Evolutionary conservation across 2,888 invertebrate species (phyloP).

Genomic region (Hedychridium roseum): DNA sequence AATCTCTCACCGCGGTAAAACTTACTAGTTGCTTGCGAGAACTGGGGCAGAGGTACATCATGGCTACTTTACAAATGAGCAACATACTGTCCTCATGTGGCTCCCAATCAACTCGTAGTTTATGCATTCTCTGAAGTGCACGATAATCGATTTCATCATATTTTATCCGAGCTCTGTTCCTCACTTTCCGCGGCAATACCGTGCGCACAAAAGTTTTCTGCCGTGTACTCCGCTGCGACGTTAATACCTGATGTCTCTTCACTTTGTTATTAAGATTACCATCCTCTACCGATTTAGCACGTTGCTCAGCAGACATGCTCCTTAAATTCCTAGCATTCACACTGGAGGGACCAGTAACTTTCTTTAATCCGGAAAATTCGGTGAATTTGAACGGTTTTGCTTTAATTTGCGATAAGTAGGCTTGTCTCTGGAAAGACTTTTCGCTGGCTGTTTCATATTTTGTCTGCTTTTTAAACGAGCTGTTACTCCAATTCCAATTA

Average conservation of each 20-base stretch:
- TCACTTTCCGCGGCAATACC: conserved; percentile 48
- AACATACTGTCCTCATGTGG: conserved; percentile 75
- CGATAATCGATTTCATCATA: conserved; percentile 73
- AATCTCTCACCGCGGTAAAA: conserved; percentile 67
- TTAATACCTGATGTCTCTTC: conserved; percentile 19
- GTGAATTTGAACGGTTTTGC: conserved; percentile 45
- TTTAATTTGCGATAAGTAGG: conserved; percentile 35
- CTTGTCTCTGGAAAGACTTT: conserved; percentile 23
- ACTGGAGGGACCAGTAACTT: conserved; percentile 39
- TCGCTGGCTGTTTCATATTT: conserved; percentile 1
- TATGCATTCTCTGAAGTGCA: conserved; percentile 71
- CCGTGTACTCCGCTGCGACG: conserved; percentile 13
- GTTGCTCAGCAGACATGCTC: too few species aligned
- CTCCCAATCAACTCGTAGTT: conserved; percentile 72
- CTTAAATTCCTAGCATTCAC: conserved; percentile 29
- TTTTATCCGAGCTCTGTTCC: conserved; percentile 39
- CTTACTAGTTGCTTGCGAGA: conserved; percentile 61
- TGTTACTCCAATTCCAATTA: conserved; percentile 70
- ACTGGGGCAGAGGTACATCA: conserved; percentile 65
- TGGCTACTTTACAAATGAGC: conserved; percentile 73
- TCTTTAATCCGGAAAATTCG: conserved; percentile 43
- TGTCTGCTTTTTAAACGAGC: conserved; percentile 3
- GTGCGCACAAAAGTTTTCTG: conserved; percentile 51
- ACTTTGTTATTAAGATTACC: conserved; percentile 3
- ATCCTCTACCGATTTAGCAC: neutral